Evolutionary conservation across 1,140 invertebrate species (phyloP).

Genomic region (Pteromalus puparum): DNA sequence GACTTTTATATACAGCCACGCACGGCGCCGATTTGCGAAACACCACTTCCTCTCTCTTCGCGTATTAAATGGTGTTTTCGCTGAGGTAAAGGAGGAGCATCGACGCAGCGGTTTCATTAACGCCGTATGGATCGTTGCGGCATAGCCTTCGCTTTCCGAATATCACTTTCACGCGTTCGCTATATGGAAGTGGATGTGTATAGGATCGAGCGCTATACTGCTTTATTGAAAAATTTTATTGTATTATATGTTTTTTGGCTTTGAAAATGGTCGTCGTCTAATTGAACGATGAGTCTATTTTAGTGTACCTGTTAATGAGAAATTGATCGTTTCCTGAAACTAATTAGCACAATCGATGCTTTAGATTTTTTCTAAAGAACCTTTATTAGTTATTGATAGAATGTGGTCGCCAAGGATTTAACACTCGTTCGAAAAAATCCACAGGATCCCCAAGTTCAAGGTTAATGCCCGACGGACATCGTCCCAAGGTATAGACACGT

Average conservation of each 20-base stretch:
- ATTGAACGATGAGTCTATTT: too few species aligned
- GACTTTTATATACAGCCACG: background rate
- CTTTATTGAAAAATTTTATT: slow-evolving; percentile 26
- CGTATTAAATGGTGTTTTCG: background rate
- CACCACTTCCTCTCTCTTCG: background rate
- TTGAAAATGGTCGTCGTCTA: background rate
- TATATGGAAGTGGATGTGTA: background rate
- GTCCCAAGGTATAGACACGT: too few species aligned
- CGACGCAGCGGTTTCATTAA: background rate
- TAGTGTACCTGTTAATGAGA: too few species aligned
- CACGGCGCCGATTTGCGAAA: background rate
- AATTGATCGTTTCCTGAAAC: too few species aligned
- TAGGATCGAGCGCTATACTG: background rate
- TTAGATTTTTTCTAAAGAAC: too few species aligned
- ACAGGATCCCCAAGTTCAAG: too few species aligned
- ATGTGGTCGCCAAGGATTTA: too few species aligned
- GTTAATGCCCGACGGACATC: too few species aligned
- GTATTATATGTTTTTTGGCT: background rate
- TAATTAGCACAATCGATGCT: too few species aligned
- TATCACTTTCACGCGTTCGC: slow-evolving; percentile 35
- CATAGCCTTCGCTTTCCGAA: slow-evolving; percentile 37
- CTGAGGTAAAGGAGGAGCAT: background rate
- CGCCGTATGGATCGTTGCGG: background rate
- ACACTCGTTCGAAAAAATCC: too few species aligned
- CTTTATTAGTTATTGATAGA: too few species aligned